Evolutionary conservation across 1,140 invertebrate genomes (phyloP).

Genomic region (Trinorchestia longiramus): DNA sequence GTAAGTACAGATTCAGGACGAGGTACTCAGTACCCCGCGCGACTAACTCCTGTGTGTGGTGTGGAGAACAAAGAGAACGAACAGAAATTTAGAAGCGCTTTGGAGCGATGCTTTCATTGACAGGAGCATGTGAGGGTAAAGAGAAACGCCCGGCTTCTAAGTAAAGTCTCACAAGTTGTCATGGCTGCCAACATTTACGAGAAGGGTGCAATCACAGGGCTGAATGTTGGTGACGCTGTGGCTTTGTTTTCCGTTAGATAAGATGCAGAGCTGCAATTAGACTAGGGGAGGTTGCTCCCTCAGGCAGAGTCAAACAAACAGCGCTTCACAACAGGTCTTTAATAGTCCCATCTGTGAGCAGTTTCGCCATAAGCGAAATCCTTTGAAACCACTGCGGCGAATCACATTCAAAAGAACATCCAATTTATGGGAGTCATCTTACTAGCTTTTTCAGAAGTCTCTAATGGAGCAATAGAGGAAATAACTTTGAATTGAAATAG

Average conservation of each 20-base stretch:
- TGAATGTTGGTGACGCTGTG: not conserved
- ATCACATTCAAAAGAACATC: not conserved
- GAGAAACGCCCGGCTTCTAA: not conserved
- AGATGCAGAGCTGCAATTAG: slow-evolving; percentile 30
- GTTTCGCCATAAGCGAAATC: not conserved
- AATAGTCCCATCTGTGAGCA: slow-evolving; percentile 16
- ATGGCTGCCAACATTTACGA: slow-evolving; percentile 11
- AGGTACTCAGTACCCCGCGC: not conserved
- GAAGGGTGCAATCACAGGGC: not conserved
- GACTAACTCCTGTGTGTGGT: not conserved
- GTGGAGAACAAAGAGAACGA: not conserved
- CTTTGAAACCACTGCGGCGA: not conserved
- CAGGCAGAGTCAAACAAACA: not conserved
- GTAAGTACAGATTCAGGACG: not conserved
- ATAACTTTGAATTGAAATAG: not conserved
- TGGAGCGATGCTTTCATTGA: not conserved
- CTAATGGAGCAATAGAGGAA: not conserved
- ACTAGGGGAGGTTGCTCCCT: not conserved
- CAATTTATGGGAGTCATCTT: not conserved
- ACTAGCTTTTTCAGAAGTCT: not conserved
- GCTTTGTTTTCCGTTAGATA: slow-evolving; percentile 20
- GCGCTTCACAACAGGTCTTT: not conserved
- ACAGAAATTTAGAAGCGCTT: not conserved
- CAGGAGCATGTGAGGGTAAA: not conserved
- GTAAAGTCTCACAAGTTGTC: not conserved